Conservation (phyloP, 2,113 vertebrate species). For the Forbesichthys agassizii region DNA sequence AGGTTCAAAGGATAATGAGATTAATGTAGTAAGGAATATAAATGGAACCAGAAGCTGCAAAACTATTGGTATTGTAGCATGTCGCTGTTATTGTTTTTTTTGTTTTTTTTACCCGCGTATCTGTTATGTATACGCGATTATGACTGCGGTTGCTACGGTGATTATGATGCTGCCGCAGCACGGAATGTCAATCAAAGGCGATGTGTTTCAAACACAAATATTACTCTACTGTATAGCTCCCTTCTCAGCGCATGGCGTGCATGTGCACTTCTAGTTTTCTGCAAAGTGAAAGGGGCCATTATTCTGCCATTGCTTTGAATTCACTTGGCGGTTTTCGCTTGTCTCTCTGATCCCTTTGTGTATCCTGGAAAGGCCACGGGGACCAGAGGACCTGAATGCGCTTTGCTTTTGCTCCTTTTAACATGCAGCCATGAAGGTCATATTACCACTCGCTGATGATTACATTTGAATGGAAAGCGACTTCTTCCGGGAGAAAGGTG, state of each 20-base stretch:
- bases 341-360: slow-evolving; percentile 66
- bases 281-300: slow-evolving; percentile 40
- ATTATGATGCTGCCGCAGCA: slow-evolving; percentile 50
- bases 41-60: slow-evolving; percentile 57
- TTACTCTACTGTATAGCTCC: slow-evolving; percentile 30
- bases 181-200: slow-evolving; percentile 47
- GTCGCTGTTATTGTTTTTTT: slow-evolving; percentile 66
- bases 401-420: slow-evolving; percentile 71
- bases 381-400: slow-evolving; percentile 61
- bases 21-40: slow-evolving; percentile 96
- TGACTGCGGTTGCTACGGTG: slow-evolving; percentile 45
- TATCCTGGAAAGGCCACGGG: slow-evolving; percentile 62
- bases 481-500: slow-evolving; percentile 59
- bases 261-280: slow-evolving; percentile 39
- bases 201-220: slow-evolving; percentile 27
- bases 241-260: slow-evolving; percentile 25
- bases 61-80: slow-evolving; percentile 76
- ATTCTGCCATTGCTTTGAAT: slow-evolving; percentile 51
- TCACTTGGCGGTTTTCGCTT: slow-evolving; percentile 56
- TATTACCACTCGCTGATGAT: slow-evolving; percentile 69
- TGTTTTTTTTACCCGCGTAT: slow-evolving; percentile 51
- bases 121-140: slow-evolving; percentile 49
- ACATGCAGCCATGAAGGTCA: slow-evolving; percentile 75
- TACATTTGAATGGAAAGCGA: slow-evolving; percentile 76
- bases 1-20: slow-evolving; percentile 99